Evolutionary conservation across 2,113 vertebrate species (phyloP), one percentile per base, ranked within the genome.

Genomic region (Regulus satrapa): DNA sequence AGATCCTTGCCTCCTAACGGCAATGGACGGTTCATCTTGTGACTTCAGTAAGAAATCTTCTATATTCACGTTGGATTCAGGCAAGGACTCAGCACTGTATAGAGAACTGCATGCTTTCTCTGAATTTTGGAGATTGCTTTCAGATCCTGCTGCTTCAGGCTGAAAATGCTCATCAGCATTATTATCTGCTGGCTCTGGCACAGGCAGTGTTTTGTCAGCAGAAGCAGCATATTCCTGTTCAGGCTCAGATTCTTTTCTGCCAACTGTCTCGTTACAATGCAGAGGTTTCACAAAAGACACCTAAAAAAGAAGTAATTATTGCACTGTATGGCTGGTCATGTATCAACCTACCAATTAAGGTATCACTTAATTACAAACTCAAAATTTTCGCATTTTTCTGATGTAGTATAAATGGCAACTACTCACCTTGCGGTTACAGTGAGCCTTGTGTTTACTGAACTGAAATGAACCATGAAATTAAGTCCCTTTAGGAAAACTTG

Each of bases 11-110:
- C 9, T 0, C 1, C 11, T 11, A 4, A 41, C 0, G 1, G 40
- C 49, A 69, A 34, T 0, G 23, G 92, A 48, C 8, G 59, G 83
- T 32, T 96, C 92, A 28, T 75, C 67, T 28, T 72, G 54, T 29
- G 75, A 55, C 23, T 46, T 52, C 7, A 96, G 87, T 49, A 98
- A 89, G 85, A 98, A 98, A 89, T 98, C 98, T 28, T 84, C 92
- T 82, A 98, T 85, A 71, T 92, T 95, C 74, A 98, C 80, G 67
- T 2, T 66, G n/a, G 76, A 80, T 66, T 97, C 94, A 16, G 96
- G 88, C 40, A 88, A 48, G 1, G 72, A 76, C 36, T 45, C 76
- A 1, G 38, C 43, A 19, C 16, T 48, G 28, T 32, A 69, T 1
- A 32, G 51, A 40, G 73, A 38, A 48, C 40, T 82, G 10, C 10